Base-by-base conservation (phyloP, 2,888 invertebrate genomes). In the Colletes collaris region DNA sequence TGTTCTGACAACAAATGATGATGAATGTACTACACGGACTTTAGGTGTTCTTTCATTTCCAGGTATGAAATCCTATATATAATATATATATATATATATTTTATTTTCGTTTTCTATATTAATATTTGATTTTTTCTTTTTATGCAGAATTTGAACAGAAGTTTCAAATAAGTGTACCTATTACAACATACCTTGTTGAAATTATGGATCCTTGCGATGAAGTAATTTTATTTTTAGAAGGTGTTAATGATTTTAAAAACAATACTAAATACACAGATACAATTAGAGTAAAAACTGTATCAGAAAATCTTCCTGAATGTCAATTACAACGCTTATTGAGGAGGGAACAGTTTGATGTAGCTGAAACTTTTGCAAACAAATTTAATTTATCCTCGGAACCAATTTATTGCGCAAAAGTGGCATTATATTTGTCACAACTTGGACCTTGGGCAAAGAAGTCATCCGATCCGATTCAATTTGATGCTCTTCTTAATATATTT, bases 301-400 rank as follows among this genome's bases (percentile, higher is more conserved):
- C 87, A 50, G 94, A 94, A 90, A 93, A 93, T n/a, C 89, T 92
- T 52, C 94, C 94, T 0, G 93, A 94, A 74, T 89, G 90, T 78
- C 93, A 94, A 76, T 90, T 94, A 11, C 90, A 92, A 67, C 89
- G 94, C 82, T 90, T 94, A 65, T 84, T 94, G 27, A 91, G 91
- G 65, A 91, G 93, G 81, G 90, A 91, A 58, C 92, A 93, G 83
- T 94, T 94, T 84, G 92, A 93, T 10, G 93, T 94, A 86, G 94
- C 94, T 2, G 93, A 93, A 86, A 79, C 86, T 27, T 94, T 94
- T 88, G 94, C 94, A 0, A 87, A 81, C 56, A 88, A 89, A 44
- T 94, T 93, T 86, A 88, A 91, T 67, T 88, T 95, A 35, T 90
- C 93, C 79, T 81, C 90, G 50, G 91, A 93, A 70, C 83, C 91